phyloP scores from a whole-genome alignment of 2,113 vertebrate species.

The Willisornis vidua region DNA sequence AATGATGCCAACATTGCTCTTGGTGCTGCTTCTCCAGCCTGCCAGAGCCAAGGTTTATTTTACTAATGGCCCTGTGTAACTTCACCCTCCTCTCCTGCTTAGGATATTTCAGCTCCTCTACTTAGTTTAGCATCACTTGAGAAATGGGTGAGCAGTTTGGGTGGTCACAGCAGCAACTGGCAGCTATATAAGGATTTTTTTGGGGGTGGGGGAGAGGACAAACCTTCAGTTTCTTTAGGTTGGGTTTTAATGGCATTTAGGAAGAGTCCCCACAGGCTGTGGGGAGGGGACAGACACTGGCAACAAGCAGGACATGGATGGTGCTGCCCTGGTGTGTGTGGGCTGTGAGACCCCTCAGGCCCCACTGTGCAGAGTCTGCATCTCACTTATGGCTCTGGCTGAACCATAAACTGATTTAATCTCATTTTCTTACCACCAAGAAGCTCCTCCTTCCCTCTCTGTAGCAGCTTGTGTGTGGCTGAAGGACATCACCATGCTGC shows the following conservation, averaged over 20 bases:
- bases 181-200: neutral
- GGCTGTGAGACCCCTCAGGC: neutral
- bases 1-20: neutral
- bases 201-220: rapidly evolving
- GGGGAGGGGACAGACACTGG: neutral
- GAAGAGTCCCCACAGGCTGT: neutral
- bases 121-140: neutral
- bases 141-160: neutral
- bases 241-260: neutral
- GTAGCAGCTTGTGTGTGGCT: neutral
- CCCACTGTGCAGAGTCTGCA: neutral
- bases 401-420: neutral
- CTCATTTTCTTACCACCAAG: neutral
- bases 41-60: constrained; percentile 4
- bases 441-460: neutral
- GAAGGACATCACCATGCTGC: neutral
- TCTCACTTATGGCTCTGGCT: neutral
- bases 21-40: neutral
- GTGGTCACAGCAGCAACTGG: constrained; percentile 20
- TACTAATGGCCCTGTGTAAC: neutral
- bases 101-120: neutral
- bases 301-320: neutral
- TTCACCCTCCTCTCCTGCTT: neutral
- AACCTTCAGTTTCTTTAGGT: neutral
- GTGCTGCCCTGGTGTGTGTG: neutral